Base-by-base conservation (phyloP, 2,888 invertebrate genomes). In the Acanthosepion esculentum region DNA sequence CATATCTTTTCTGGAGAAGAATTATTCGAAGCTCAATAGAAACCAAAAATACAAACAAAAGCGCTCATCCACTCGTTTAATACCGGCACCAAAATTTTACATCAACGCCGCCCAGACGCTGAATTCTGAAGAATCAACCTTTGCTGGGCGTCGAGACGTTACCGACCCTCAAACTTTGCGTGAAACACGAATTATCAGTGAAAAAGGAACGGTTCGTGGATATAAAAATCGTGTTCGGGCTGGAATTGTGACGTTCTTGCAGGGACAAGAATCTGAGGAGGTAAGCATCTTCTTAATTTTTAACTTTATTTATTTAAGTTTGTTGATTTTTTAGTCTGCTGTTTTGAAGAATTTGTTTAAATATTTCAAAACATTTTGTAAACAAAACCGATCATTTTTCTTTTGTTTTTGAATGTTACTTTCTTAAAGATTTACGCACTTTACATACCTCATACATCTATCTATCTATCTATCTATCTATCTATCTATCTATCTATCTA, bases 171-270 rank as follows among this genome's bases (percentile, higher is more conserved):
- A 95, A n/a, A 95, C 96, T 53, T 95, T 96, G 26, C 95, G 95
- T 48, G 97, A 97, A 94, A 96, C 95, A 50, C 96, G 96, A 95
- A 99, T 99, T 97, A 98, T 98, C 96, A 99, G 99, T 98, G 98
- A 98, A 94, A 99, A 98, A 97, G 99, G 99, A 94, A 99, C 99
- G 26, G 98, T 99, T 96, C 98, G 99, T 94, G 99, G 99, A 95
- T 99, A 99, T 95, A 99, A 99, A 98, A 99, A 99, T 98, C 98
- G 99, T 96, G 99, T 99, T 95, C 98, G 99, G 96, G 99, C 99
- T 95, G 99, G 99, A 95, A 99, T 99, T 96, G 99, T 99, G 94
- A 99, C 99, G n/a, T 99, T 99, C 97, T 96, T 96, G 96, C 96
- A 96, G 33, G 95, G 94, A 91, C 95, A 95, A 55, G n/a, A 41